Base-by-base conservation (phyloP, 2,113 vertebrate species). In the Takifugu flavidus region DNA sequence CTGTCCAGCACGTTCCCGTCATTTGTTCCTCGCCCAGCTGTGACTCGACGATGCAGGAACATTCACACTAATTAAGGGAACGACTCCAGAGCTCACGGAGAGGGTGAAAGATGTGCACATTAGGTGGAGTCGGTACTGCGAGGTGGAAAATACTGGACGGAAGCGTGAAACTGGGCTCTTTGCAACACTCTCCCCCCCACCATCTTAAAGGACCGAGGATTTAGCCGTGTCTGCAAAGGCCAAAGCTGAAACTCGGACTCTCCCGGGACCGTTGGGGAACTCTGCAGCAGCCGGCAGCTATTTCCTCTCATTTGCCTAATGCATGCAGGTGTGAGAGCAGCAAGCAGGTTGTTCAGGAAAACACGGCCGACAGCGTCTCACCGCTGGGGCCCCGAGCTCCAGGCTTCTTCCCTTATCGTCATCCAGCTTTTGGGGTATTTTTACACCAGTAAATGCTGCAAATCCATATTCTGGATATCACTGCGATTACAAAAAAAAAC, bases 241-340 rank as follows among this genome's bases (percentile, higher is more conserved):
- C 49, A 2, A 14, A 67, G 47, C 13, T 53, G 51, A 66, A 64
- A 31, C 50, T 13, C 7, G 34, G 60, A 67, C 27, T 65, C n/a
- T 59, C 42, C 45, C 7, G n/a, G 6, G 47, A 25, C n/a, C 10
- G 46, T 65, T 49, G 6, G 34, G 70, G 52, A 55, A 57, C 29
- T 58, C 56, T 52, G 56, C 49, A 54, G 63, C 39, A 42, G 53
- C 28, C 49, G 53, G 14, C 34, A 63, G 67, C 46, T 49, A 31
- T 59, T n/a, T 53, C 47, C 26, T 11, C 65, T 70, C 51, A 26
- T 60, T 7, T 25, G 31, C 52, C 61, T 65, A 54, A 74, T 53
- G 72, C 45, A 56, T 51, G 60, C 72, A 67, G 66, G 73, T 56
- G 53, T 44, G 62, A 75, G 57, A 74, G 69, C 62, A 59, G 64